Base-by-base conservation (phyloP, 2,888 invertebrate genomes). In the Stenoptilia bipunctidactyla region DNA sequence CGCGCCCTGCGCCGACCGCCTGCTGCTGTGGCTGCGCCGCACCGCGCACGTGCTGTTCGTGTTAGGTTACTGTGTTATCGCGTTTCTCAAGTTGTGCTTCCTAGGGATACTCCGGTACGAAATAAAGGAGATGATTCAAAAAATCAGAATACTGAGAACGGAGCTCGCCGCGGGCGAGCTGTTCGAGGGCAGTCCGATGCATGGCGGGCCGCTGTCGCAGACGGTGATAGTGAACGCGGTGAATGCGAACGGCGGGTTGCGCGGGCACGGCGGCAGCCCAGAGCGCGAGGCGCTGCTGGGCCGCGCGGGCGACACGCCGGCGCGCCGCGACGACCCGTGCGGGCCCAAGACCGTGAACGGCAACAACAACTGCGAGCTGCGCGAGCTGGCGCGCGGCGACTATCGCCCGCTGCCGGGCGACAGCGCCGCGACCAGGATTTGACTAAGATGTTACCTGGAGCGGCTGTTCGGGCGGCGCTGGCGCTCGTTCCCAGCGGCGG, bases 61-160 rank as follows among this genome's bases (percentile, higher is more conserved):
- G 43, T 73, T 93, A 54, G 94, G 94, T 43, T 94, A 93, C 72
- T 94, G 94, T 80, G 93, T 94, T 48, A 91, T 94, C 57, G 92
- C 94, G 57, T 94, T 94, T 83, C 86, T 94, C 55, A 94, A 94
- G 79, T 85, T 94, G 73, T 93, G 93, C 86, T 94, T 94, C 86
- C 89, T 94, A 49, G 93, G 92, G 46, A 93, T 94, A 55, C 86
- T 94, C 55, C 88, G 93, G 45, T 92, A 92, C 83, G 93, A 94
- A 85, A 93, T 94, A 62, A 88, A 91, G 51, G 94, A 94, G 74
- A 94, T 94, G 94, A 93, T 94, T 62, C 93, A 94, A 70, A 94
- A 94, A 83, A 94, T 94, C 66, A 89, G 91, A 60, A 87, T 94
- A 65, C 83, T 94, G 46, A 88, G 88, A 56, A 88, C 87, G 44